Base-by-base conservation (phyloP, 2,888 invertebrate genomes). In the Tineola bisselliella region DNA sequence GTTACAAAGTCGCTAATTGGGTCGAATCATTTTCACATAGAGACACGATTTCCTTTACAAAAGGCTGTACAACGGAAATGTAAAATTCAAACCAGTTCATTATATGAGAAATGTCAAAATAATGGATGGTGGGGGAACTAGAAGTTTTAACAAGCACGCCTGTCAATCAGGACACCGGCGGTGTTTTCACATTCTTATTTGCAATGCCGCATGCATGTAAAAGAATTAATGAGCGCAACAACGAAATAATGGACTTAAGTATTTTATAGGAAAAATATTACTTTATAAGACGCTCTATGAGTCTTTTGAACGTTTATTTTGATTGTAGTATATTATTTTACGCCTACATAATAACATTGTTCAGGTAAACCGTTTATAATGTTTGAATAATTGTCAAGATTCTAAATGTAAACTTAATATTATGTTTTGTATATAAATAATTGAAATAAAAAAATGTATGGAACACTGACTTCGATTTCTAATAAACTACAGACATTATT, bases 81-180 rank as follows among this genome's bases (percentile, higher is more conserved):
- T 59, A 31, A 59, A 58, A 44, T 59, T 59, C 13, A 44, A 59
- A 18, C 43, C 30, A 44, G 43, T 59, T 59, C 59, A 44, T 59
- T 59, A 59, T 59, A 31, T 59, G 15, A 33, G 54, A 52, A 61
- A 61, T 58, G 63, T 56, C 61, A 65, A 69, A 68, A 67, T 67
- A 69, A 68, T 65, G 63, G 62, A 62, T 61, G 59, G 59, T 43
- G 38, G 65, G 64, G 65, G 68, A 67, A 70, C 74, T 69, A 70
- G 65, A 69, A 71, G 65, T 70, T 72, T 69, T 76, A 77, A 77
- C 76, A 72, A 76, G 75, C 71, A 60, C 44, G 19, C 19, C 68
- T 74, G 76, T 75, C 76, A 75, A 70, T 75, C 72, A 73, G 61
- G 63, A 64, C 59, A 58, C 58, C 31, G 61, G 61, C 59, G 48